phyloP scores from a whole-genome alignment of 2,888 invertebrate species.

The Xestoiulus laeticollis region DNA sequence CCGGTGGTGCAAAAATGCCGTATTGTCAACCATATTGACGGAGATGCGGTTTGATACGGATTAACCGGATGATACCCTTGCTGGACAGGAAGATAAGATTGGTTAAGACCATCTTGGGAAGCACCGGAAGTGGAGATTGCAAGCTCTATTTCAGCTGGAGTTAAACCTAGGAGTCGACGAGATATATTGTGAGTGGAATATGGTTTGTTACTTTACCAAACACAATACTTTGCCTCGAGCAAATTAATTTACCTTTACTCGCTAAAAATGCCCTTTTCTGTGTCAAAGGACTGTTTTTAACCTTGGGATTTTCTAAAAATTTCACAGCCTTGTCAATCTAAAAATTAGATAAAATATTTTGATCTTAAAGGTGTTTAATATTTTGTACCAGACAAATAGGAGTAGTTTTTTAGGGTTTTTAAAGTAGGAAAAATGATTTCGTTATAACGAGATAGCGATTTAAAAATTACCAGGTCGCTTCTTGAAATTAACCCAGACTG shows the following conservation, averaged over 20 bases:
- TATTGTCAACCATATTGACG: not conserved
- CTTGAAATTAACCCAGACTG: constrained; percentile 18
- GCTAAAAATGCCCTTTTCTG: constrained; percentile 48
- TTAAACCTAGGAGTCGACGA: constrained; percentile 18
- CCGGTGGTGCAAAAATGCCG: constrained; percentile 38
- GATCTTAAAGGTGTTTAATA: too few relatives aligned
- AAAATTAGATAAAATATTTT: not conserved
- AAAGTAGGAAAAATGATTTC: not conserved
- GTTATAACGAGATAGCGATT: not conserved
- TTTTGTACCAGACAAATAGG: too few relatives aligned
- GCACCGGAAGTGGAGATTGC: constrained; percentile 38
- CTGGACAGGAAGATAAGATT: not conserved
- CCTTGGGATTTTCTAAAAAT: constrained; percentile 52
- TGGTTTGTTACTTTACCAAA: not conserved
- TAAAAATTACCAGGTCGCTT: not conserved
- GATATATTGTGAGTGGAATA: not conserved
- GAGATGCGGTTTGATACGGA: not conserved
- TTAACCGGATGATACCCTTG: not conserved
- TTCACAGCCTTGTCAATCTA: constrained; percentile 50
- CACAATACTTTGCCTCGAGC: not conserved
- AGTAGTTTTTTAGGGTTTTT: too few relatives aligned
- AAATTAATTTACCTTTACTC: constrained; percentile 48
- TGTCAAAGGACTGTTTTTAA: constrained; percentile 47
- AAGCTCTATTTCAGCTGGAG: constrained; percentile 43
- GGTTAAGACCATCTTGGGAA: not conserved